Evolutionary conservation across 2,797 vertebrate species (phyloP).

Genomic region (Melanitta fusca): DNA sequence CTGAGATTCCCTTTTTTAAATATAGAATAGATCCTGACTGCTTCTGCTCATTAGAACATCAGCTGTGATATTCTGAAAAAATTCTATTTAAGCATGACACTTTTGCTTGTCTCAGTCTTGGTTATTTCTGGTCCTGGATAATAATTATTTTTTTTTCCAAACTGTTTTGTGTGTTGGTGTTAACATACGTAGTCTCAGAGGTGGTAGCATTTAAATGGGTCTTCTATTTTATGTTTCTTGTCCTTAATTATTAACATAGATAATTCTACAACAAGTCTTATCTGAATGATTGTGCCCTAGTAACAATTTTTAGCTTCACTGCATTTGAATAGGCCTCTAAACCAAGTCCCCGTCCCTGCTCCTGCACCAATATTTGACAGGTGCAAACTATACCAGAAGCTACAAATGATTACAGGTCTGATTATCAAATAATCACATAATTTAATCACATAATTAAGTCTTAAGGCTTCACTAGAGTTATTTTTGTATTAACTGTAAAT

Average conservation of each 20-base stretch:
- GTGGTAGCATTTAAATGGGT: background rate
- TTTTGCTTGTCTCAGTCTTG: background rate
- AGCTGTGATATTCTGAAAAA: background rate
- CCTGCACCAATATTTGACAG: background rate
- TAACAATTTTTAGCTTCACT: background rate
- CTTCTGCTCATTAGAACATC: background rate
- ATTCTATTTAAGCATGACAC: background rate
- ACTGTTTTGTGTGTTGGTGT: background rate
- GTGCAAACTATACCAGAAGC: background rate
- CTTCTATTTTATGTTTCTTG: background rate
- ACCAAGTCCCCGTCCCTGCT: background rate
- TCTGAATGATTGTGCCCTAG: background rate
- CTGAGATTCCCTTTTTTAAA: background rate
- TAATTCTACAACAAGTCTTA: background rate
- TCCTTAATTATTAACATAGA: background rate
- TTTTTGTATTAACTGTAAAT: background rate
- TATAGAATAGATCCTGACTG: background rate
- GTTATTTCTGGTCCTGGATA: background rate
- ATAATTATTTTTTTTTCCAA: background rate
- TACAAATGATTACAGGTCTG: background rate
- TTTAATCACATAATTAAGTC: background rate
- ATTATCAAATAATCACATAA: background rate
- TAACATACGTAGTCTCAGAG: background rate
- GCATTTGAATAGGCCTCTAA: background rate
- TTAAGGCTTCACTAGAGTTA: background rate